phyloP scores from a whole-genome alignment of 2,113 vertebrate species.

The Aleadryas rufinucha region DNA sequence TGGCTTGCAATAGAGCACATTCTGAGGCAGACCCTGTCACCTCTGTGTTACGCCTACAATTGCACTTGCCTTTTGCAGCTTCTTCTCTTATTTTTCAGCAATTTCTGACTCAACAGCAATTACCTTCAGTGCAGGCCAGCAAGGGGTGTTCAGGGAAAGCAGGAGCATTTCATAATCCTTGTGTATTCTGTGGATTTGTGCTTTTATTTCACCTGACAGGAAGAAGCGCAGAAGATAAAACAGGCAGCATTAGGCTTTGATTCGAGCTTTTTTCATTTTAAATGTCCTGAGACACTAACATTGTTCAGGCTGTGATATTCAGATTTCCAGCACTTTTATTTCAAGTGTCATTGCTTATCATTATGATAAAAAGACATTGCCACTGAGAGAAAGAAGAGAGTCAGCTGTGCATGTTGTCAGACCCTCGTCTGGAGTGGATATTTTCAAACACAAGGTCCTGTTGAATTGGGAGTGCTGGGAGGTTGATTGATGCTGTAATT shows the following conservation, averaged over 20 bases:
- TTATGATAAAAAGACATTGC: not conserved
- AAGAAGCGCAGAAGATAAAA: not conserved
- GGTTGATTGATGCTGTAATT: slow-evolving; percentile 24
- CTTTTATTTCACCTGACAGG: not conserved
- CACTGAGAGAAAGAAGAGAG: not conserved
- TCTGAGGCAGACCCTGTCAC: not conserved
- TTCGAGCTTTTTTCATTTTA: not conserved
- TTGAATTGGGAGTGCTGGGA: not conserved
- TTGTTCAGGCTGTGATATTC: not conserved
- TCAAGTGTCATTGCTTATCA: slow-evolving; percentile 10
- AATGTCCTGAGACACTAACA: not conserved
- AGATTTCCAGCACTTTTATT: not conserved
- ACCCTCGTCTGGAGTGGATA: not conserved
- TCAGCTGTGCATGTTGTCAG: not conserved
- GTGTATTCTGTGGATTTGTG: not conserved
- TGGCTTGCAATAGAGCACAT: not conserved
- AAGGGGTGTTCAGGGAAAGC: not conserved
- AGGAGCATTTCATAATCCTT: not conserved
- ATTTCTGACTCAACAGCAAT: not conserved
- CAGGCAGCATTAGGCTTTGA: not conserved
- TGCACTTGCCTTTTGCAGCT: not conserved
- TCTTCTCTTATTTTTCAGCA: not conserved
- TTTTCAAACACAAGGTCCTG: slow-evolving; percentile 13
- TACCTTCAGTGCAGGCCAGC: not conserved
- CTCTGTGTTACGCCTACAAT: not conserved